These are phyloP conservation scores for Ormyrus rosae DNA, from an alignment of 2,888 invertebrate genomes.

Conservation along the genomic window DNA sequence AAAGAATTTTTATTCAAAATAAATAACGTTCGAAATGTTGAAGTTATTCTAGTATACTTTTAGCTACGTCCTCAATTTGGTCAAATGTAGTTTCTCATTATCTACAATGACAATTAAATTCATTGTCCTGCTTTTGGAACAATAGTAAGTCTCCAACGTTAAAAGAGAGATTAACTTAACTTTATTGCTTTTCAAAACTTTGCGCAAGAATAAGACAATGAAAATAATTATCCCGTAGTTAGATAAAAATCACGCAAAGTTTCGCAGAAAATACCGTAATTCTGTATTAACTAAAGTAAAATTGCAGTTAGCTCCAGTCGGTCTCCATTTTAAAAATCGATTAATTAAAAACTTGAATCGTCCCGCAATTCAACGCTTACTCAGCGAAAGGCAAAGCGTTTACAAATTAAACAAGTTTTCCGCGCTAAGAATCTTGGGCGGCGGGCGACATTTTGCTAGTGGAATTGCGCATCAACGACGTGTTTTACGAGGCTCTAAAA, in stretches of 20 bases:
- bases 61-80: neutral
- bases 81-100: conserved; percentile 4
- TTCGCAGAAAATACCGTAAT: too few species aligned
- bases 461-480: conserved; percentile 34
- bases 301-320: too few species aligned
- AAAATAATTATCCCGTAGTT: neutral
- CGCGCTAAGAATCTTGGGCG: neutral
- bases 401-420: conserved; percentile 36
- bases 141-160: neutral
- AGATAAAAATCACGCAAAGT: neutral
- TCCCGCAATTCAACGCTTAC: too few species aligned
- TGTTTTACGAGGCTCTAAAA: conserved; percentile 48
- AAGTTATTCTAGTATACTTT: conserved; percentile 8
- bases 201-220: neutral
- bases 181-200: neutral
- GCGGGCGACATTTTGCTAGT: conserved; percentile 26
- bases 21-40: neutral
- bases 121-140: neutral
- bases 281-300: too few species aligned
- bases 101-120: conserved; percentile 8
- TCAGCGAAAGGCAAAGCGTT: neutral
- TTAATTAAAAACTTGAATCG: too few species aligned
- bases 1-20: neutral
- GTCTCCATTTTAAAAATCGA: too few species aligned
- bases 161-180: neutral